Base-by-base conservation (phyloP, 2,113 vertebrate genomes). In the Cryptomyrus ogoouensis region DNA sequence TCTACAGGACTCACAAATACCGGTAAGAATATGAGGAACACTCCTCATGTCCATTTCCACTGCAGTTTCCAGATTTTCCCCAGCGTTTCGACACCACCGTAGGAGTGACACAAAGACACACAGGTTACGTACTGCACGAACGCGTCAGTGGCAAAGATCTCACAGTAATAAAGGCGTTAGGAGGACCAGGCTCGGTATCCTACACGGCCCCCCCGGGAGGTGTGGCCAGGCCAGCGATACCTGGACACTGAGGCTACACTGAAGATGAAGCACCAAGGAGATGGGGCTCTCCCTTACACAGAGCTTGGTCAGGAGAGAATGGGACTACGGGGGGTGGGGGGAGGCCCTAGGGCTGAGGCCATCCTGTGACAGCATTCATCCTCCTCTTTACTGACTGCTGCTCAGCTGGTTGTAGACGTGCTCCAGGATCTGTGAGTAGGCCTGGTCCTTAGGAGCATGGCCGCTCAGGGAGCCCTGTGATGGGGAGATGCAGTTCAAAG, bases 401-500 rank as follows among this genome's bases (percentile, higher is more conserved):
- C 90, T 95, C 87, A 99, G 96, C 88, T 97, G 93, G 84, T 95
- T 95, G 95, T 97, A 98, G 87, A 99, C 97, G 24, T 99, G 98
- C 93, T 99, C 98, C 93, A 99, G 93, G 93, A 97, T 94, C 74
- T 96, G 98, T 42, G 95, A 92, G 91, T 97, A 97, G 90, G 97
- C 97, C 94, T 97, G 98, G 92, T 99, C 98, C 92, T 98, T 98
- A 88, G 98, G 97, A n/a, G 95, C 98, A 56, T 97, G 96, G 92
- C 97, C 97, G 46, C 97, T 97, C 93, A 99, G 92, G 27, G 98
- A 99, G 77, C 97, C 97, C 98, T 99, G 94, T 13, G 44, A 44
- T 8, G 77, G 42, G 0, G 44, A 85, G 89, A 80, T 47, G 6
- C 42, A 47, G 83, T 8, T 24, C 83, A 84, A 46, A 84, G 19